Evolutionary conservation across 2,888 invertebrate genomes (phyloP).

Genomic region (Hoplodrina ambigua): DNA sequence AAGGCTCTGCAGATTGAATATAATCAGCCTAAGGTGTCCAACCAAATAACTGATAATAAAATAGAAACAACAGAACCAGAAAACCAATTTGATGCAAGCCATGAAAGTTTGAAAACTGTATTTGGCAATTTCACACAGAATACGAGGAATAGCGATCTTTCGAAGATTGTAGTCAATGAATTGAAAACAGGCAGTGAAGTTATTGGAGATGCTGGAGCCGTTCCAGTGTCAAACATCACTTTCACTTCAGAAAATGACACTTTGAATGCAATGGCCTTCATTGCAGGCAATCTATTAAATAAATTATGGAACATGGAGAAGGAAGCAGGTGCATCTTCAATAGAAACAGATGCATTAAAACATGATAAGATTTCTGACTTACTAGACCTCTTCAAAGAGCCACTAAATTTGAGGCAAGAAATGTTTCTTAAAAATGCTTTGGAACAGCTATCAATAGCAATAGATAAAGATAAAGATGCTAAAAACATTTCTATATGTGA

Average conservation of each 20-base stretch:
- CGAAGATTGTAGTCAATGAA: constrained; percentile 84
- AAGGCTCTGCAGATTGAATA: constrained; percentile 79
- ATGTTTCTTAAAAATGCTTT: constrained; percentile 81
- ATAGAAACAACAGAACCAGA: constrained; percentile 75
- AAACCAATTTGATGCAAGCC: constrained; percentile 66
- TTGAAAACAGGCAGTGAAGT: constrained; percentile 78
- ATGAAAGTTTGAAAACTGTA: constrained; percentile 69
- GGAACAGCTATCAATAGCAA: constrained; percentile 77
- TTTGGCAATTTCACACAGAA: constrained; percentile 75
- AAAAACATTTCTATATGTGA: constrained; percentile 80
- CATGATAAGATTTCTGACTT: constrained; percentile 83
- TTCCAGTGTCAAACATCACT: constrained; percentile 83
- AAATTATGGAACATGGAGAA: constrained; percentile 86
- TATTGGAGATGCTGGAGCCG: constrained; percentile 77
- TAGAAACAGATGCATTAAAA: constrained; percentile 79
- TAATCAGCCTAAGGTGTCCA: constrained; percentile 72
- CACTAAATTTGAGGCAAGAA: constrained; percentile 83
- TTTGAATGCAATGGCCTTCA: constrained; percentile 84
- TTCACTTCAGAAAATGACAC: constrained; percentile 87
- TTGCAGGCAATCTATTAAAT: constrained; percentile 86
- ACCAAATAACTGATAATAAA: constrained; percentile 81
- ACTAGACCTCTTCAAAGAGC: constrained; percentile 84
- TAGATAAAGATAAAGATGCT: constrained; percentile 74
- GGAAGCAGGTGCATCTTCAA: constrained; percentile 73
- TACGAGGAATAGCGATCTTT: constrained; percentile 78